phyloP scores from a whole-genome alignment of 2,888 invertebrate species.

The Plemyria rubiginata region DNA sequence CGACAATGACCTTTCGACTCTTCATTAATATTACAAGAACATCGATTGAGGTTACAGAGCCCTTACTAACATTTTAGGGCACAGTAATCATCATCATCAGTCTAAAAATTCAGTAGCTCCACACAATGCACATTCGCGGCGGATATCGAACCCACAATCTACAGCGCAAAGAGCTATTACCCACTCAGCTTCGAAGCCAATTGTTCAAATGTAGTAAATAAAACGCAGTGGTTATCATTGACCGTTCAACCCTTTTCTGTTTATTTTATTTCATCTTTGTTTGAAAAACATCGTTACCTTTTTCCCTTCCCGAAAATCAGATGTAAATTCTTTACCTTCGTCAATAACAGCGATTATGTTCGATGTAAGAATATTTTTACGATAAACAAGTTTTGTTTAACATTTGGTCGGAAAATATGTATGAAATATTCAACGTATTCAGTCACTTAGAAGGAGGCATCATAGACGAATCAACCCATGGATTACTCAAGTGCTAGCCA shows the following conservation, averaged over 20 bases:
- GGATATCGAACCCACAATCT: too few species aligned
- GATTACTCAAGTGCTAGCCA: neutral
- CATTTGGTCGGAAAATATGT: neutral
- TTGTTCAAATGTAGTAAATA: neutral
- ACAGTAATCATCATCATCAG: too few species aligned
- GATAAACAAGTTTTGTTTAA: neutral
- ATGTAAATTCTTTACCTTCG: neutral
- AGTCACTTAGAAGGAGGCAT: neutral
- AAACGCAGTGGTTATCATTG: neutral
- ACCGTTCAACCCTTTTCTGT: neutral
- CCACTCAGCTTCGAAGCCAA: neutral
- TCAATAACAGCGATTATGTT: neutral
- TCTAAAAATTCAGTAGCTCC: too few species aligned
- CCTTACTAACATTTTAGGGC: neutral
- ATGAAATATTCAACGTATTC: neutral
- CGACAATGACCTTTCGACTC: constrained; percentile 14
- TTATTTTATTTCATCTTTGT: neutral
- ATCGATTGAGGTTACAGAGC: neutral
- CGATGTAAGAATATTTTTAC: neutral
- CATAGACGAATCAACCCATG: neutral
- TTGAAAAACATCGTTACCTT: neutral
- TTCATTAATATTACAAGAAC: constrained; percentile 10
- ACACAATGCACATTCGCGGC: too few species aligned
- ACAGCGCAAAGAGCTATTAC: too few species aligned
- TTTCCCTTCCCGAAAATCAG: too few species aligned